Base-by-base conservation (phyloP, 2,113 vertebrate genomes). In the Redunca redunca region DNA sequence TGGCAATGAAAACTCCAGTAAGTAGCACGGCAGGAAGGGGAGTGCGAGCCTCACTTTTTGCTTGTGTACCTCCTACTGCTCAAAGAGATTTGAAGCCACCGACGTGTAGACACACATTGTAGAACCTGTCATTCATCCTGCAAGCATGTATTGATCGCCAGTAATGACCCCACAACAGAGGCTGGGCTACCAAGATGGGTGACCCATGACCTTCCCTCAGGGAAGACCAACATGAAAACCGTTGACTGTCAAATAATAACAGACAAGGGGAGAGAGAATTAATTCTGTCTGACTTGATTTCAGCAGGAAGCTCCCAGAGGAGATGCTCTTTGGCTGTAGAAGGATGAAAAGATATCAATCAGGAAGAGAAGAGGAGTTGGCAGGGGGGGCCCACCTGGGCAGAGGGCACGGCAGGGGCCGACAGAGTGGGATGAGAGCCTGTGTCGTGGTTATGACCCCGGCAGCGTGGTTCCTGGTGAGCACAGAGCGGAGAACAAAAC, bases 261-360 rank as follows among this genome's bases (percentile, higher is more conserved):
- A 19, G 58, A 62, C 58, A 55, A 23, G 62, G 67, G 40, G 82
- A 91, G 78, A 55, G 84, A 89, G 71, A 43, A 89, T 96, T 92
- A 19, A 84, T 97, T 92, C 86, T 92, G 64, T 86, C 85, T 86
- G 87, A 96, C 93, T 96, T 87, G 10, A 11, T 89, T 94, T 95
- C 85, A 74, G 43, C 30, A 40, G 78, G 62, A 55, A 62, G 55
- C 67, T 90, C 95, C 80, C 87, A 55, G 57, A 58, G 91, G 87
- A 87, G 52, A 40, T 82, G 71, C 91, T 90, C 1, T 87, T 48
- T 62, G 91, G 53, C 55, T 71, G 19, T 52, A 67, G 55, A 53
- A 71, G 81, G 62, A 60, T 52, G 43, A 92, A 25, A 94, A 62
- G 74, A 52, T 85, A 77, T 43, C 33, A 15, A 1, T 85, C 23